phyloP scores from a whole-genome alignment of 2,888 invertebrate species.

The Glomeris marginata region DNA sequence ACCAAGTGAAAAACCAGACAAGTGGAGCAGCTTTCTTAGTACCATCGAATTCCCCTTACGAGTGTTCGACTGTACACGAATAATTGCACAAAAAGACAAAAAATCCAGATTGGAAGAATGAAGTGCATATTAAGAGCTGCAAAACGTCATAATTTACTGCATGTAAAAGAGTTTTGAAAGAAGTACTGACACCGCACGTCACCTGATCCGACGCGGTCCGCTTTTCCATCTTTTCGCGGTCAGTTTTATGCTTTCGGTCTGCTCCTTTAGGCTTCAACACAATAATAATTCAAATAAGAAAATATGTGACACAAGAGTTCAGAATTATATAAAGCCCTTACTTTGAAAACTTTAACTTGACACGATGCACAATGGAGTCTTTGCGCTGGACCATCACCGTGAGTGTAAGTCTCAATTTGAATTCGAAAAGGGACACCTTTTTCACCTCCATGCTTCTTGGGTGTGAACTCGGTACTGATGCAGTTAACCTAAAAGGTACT shows the following conservation, averaged over 20 bases:
- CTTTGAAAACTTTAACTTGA: conserved; percentile 75
- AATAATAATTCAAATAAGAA: not conserved
- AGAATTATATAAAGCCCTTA: conserved; percentile 17
- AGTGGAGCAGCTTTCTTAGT: too few species aligned
- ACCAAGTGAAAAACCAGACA: too few species aligned
- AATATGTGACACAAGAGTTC: too few species aligned
- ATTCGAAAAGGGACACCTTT: conserved; percentile 94
- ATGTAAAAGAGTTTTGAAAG: conserved; percentile 6
- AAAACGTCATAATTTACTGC: not conserved
- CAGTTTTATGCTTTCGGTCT: conserved; percentile 92
- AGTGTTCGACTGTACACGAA: too few species aligned
- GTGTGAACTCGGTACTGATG: conserved; percentile 95
- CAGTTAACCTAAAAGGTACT: conserved; percentile 56
- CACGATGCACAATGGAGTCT: conserved; percentile 88
- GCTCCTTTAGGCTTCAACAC: conserved; percentile 79
- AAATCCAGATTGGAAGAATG: too few species aligned
- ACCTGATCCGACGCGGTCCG: conserved; percentile 57
- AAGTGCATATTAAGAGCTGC: not conserved
- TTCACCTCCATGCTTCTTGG: conserved; percentile 95
- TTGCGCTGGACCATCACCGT: conserved; percentile 36
- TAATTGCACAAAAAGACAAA: too few species aligned
- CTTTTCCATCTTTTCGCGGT: conserved; percentile 82
- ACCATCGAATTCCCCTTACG: too few species aligned
- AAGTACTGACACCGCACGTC: conserved; percentile 6
- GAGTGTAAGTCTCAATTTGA: conserved; percentile 76